A percentile compares a stretch with the other conserved stretches of the same genome.
Conservation (phyloP, 2,797 vertebrate genomes). For the Erethizon dorsatum region DNA sequence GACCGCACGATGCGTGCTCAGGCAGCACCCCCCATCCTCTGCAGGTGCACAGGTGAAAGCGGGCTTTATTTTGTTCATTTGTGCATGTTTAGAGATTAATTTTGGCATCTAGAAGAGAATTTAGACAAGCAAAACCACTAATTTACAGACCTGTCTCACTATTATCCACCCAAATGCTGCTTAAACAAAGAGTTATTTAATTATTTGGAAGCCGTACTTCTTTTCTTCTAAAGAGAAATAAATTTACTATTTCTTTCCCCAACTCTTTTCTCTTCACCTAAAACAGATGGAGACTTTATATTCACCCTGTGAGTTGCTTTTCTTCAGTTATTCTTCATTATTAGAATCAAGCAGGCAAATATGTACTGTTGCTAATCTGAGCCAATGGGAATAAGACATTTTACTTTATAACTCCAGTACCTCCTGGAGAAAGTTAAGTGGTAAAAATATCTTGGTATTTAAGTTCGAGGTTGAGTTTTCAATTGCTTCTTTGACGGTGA, state of each 20-base stretch:
- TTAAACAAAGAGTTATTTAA: constrained; percentile 39
- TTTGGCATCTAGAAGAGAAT: constrained; percentile 4
- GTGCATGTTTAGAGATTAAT: constrained; percentile 28
- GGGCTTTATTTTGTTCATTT: neutral
- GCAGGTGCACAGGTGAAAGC: neutral
- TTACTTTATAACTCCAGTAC: constrained; percentile 35
- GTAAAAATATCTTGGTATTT: constrained; percentile 42
- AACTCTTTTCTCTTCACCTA: constrained; percentile 1
- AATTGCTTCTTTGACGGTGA: neutral
- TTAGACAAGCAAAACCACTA: neutral
- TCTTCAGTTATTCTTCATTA: constrained; percentile 27
- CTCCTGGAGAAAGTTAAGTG: constrained; percentile 15
- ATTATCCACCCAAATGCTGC: neutral
- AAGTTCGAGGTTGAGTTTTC: constrained; percentile 13
- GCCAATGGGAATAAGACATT: constrained; percentile 6
- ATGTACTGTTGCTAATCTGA: constrained; percentile 3
- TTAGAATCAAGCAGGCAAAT: constrained; percentile 60
- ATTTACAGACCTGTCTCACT: neutral
- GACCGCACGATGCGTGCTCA: fast-evolving
- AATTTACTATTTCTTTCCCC: neutral
- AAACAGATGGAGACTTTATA: constrained; percentile 30
- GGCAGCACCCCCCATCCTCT: neutral
- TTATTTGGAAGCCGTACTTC: neutral
- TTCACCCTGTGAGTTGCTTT: neutral
- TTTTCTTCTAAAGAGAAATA: constrained; percentile 38